Base-by-base conservation (phyloP, 2,113 vertebrate species). In the Struthio camelus region DNA sequence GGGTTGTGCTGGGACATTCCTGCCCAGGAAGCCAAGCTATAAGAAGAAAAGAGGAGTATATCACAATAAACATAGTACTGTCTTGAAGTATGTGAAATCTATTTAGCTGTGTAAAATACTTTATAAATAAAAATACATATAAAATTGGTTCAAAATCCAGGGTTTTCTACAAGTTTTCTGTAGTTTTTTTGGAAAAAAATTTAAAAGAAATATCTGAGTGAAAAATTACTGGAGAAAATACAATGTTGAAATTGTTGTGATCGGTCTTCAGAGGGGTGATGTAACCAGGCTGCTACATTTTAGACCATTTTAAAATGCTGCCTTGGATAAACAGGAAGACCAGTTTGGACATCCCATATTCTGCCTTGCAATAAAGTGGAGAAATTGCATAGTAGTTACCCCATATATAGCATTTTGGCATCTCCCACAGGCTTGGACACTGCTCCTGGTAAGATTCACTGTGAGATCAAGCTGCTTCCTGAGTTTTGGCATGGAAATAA, bases 251-350 rank as follows among this genome's bases (percentile, higher is more conserved):
- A 16, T 32, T 11, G 15, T 22, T 24, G 14, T 15, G 3, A 19
- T 22, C 5, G 1, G 16, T 6, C 7, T 23, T 34, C n/a, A 40
- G 46, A 27, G 78, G 50, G 42, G 32, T 13, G 44, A 14, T 6
- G 34, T 7, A n/a, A 42, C 17, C 28, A 1, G 17, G 6, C 36
- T 6, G 24, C 11, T 1, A 0, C 0, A 1, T 23, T 24, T 56
- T 18, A 15, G 20, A 28, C 6, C 16, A 2, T 3, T n/a, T 38
- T 2, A 42, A 34, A 28, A 15, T 1, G 9, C 32, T 44, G 27
- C 13, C 38, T 48, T 8, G 32, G 40, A 3, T 30, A 32, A n/a
- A 6, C 1, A 38, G 17, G 25, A 24, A 15, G 27, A 48, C 50
- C 8, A 4, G 6, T 25, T 51, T 14, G 51, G 15, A 25, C 14